These are phyloP conservation scores for Aplysina aerophoba DNA, from an alignment of 37 sponge, comb jelly and placozoan genomes.

Conservation along the genomic window DNA sequence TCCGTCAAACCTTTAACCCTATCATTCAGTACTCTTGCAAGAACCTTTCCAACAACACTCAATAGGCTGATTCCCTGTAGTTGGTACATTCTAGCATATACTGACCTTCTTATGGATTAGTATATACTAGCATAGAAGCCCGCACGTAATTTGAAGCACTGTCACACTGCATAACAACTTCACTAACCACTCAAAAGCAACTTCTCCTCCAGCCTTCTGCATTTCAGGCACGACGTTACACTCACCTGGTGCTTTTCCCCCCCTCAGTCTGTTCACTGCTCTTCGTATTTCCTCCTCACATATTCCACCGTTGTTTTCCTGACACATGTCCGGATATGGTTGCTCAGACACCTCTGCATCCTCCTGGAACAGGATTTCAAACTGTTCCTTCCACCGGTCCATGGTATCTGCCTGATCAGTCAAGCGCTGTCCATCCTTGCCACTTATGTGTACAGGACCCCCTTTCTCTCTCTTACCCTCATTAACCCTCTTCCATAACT, in stretches of 20 bases:
- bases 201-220: neutral
- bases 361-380: no score
- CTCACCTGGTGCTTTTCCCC: no score
- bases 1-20: neutral
- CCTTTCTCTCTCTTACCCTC: neutral
- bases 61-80: conserved; percentile 6
- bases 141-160: no score
- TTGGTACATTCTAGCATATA: neutral
- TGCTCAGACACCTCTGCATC: no score
- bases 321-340: no score
- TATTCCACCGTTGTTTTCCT: no score
- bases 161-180: neutral
- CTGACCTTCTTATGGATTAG: neutral
- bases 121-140: no score
- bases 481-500: neutral
- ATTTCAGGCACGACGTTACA: no score
- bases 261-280: no score
- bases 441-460: neutral
- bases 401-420: no score
- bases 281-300: no score
- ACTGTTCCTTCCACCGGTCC: no score
- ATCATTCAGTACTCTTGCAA: conserved; percentile 2
- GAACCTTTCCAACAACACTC: neutral
- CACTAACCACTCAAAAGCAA: conserved; percentile 12
- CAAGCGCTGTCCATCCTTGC: neutral